Percentiles rank a stretch among this genome's conserved stretches.
Evolutionary conservation across 2,888 invertebrate genomes (phyloP).

Genomic region (Venusia cambrica): DNA sequence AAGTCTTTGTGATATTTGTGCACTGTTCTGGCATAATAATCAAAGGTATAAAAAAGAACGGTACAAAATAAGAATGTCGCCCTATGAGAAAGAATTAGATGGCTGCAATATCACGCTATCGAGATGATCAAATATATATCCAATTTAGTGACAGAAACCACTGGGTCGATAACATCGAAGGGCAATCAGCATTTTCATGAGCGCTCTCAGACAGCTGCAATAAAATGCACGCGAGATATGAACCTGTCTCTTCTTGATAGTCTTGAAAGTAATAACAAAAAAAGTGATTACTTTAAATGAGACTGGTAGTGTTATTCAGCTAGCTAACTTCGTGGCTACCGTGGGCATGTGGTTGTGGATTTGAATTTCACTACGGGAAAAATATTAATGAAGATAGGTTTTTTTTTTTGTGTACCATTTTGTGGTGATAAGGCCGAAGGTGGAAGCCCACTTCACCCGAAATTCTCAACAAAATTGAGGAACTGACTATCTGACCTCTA

Average conservation of each 20-base stretch:
- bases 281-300: too few species aligned
- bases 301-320: too few species aligned
- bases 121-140: slow-evolving; percentile 16
- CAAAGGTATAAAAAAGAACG: not conserved
- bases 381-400: too few species aligned
- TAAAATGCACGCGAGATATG: slow-evolving; percentile 17
- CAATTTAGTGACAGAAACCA: slow-evolving; percentile 16
- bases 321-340: too few species aligned
- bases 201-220: slow-evolving; percentile 21
- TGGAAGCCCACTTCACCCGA: too few species aligned
- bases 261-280: too few species aligned
- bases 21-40: not conserved
- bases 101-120: slow-evolving; percentile 12
- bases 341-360: too few species aligned
- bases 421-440: too few species aligned
- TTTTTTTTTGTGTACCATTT: too few species aligned
- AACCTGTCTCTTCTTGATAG: slow-evolving; percentile 3
- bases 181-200: slow-evolving; percentile 28
- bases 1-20: not conserved
- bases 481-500: too few species aligned
- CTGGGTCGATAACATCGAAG: slow-evolving; percentile 18
- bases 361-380: too few species aligned
- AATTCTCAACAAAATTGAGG: too few species aligned
- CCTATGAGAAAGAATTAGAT: slow-evolving; percentile 3
- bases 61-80: not conserved